Evolutionary conservation across 2,113 vertebrate genomes (phyloP).

Genomic region (Nematolebias whitei): DNA sequence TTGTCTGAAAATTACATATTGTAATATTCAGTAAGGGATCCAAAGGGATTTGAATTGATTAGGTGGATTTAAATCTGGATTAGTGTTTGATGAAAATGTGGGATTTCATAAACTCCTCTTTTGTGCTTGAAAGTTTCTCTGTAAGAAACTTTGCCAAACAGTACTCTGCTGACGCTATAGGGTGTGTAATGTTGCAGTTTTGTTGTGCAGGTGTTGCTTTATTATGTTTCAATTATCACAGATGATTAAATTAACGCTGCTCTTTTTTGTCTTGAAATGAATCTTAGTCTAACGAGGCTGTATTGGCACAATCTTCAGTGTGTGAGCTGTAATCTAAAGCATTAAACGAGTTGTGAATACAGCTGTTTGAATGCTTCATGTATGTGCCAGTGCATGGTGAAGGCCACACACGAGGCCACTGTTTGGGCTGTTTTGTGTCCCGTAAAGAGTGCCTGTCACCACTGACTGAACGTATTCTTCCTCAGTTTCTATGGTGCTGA

Average conservation of each 20-base stretch:
- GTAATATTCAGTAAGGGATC: background rate
- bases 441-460: slow-evolving; percentile 75
- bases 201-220: background rate
- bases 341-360: slow-evolving; percentile 57
- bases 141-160: slow-evolving; percentile 3
- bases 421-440: slow-evolving; percentile 66
- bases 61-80: background rate
- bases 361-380: slow-evolving; percentile 68
- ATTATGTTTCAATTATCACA: background rate
- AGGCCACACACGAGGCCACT: slow-evolving; percentile 58
- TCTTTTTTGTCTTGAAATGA: slow-evolving; percentile 5
- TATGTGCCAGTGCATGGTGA: slow-evolving; percentile 56
- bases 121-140: background rate
- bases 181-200: background rate
- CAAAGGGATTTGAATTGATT: background rate
- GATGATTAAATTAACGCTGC: slow-evolving; percentile 5
- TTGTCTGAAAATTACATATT: background rate
- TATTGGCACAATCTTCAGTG: slow-evolving; percentile 15
- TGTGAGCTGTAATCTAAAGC: slow-evolving; percentile 17
- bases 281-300: slow-evolving; percentile 4
- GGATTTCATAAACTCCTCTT: too few species aligned
- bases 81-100: too few species aligned
- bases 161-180: background rate
- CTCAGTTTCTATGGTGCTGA: slow-evolving; percentile 74
- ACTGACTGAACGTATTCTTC: slow-evolving; percentile 74